Conservation (phyloP, 2,797 vertebrate genomes). For the Enteromius thamalakanensis region DNA sequence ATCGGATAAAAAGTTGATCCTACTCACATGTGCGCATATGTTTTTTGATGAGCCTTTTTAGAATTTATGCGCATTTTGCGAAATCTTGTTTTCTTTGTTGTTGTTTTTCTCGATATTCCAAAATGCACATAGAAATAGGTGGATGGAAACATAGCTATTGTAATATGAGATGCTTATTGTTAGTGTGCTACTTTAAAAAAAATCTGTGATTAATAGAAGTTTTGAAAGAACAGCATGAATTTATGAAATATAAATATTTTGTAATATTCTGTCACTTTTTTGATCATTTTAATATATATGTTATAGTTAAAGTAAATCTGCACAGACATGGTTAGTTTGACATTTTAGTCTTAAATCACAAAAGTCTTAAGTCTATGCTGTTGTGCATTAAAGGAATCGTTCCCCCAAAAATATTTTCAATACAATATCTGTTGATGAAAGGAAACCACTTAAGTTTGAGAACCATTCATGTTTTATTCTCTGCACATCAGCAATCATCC, state of each 20-base stretch:
- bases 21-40: no score
- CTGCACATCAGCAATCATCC: neutral
- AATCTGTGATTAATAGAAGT: no score
- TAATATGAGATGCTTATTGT: neutral
- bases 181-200: neutral
- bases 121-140: no score
- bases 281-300: neutral
- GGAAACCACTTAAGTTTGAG: neutral
- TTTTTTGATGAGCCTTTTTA: no score
- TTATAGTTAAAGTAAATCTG: neutral
- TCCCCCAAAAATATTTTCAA: neutral
- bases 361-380: neutral
- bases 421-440: neutral
- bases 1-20: no score
- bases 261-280: neutral
- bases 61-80: no score
- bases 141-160: neutral
- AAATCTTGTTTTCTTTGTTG: no score
- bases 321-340: neutral
- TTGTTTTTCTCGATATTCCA: no score
- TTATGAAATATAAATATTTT: neutral
- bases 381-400: no score
- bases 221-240: neutral
- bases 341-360: neutral
- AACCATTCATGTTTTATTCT: neutral